These are phyloP conservation scores for Drosophila sproati DNA, from an alignment of 1,140 invertebrate genomes.

Conservation along the genomic window DNA sequence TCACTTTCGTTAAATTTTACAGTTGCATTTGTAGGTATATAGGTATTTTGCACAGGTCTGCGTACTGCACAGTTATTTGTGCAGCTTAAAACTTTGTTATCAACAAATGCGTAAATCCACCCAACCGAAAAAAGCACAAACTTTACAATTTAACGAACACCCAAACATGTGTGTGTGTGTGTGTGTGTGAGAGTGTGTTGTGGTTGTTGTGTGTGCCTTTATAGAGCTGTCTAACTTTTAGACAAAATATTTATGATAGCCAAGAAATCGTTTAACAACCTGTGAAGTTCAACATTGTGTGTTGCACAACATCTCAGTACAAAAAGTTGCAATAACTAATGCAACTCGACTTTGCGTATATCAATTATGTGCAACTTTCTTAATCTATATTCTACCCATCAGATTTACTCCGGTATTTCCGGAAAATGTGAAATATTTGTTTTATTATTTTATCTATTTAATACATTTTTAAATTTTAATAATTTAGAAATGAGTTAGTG, in stretches of 20 bases:
- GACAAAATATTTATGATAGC: conserved; percentile 77
- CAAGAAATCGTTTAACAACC: conserved; percentile 70
- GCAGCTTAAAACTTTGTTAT: conserved; percentile 79
- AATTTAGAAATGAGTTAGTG: too few relatives aligned
- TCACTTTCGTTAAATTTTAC: conserved; percentile 38
- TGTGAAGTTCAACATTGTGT: conserved; percentile 30
- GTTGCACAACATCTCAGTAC: conserved; percentile 2
- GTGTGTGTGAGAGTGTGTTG: neutral
- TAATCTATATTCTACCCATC: neutral
- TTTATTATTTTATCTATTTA: neutral
- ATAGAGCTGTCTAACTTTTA: conserved; percentile 73
- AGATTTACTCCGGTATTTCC: neutral
- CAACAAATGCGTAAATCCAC: conserved; percentile 81
- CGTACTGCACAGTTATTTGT: conserved; percentile 65
- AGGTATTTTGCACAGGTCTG: conserved; percentile 4
- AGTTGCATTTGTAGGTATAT: conserved; percentile 8
- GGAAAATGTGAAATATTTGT: neutral
- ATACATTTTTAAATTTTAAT: too few relatives aligned
- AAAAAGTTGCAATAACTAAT: conserved; percentile 27
- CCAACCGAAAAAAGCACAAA: conserved; percentile 51
- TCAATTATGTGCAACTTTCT: neutral
- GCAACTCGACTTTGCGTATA: conserved; percentile 10
- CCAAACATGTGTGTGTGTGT: conserved; percentile 21
- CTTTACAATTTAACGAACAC: conserved; percentile 61
- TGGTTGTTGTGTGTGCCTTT: conserved; percentile 29